Percentiles rank a stretch among this genome's conserved stretches.
Conservation (phyloP, 1,140 invertebrate genomes). For the Agrypnia vestita region DNA sequence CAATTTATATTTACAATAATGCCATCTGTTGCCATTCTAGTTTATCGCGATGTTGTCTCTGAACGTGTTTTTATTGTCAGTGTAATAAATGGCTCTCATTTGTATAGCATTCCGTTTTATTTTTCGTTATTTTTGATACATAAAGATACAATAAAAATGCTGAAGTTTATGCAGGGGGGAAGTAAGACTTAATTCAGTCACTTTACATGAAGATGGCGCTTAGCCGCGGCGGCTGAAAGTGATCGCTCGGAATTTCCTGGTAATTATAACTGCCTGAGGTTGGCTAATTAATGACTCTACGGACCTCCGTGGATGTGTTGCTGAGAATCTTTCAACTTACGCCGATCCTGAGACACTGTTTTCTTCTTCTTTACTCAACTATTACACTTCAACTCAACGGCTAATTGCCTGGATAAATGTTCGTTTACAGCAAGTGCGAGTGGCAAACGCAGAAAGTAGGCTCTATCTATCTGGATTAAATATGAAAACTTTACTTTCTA, state of each 20-base stretch:
- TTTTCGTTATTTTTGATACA: too few relatives aligned
- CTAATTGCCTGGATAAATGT: conserved; percentile 48
- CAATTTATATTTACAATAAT: too few relatives aligned
- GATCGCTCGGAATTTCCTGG: conserved; percentile 35
- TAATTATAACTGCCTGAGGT: conserved; percentile 52
- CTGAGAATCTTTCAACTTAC: conserved; percentile 38
- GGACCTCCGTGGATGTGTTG: conserved; percentile 30
- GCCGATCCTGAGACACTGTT: conserved; percentile 43
- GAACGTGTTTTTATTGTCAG: too few relatives aligned
- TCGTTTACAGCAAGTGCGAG: conserved; percentile 33
- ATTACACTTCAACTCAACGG: too few relatives aligned
- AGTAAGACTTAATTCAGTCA: background rate
- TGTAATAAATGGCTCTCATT: too few relatives aligned
- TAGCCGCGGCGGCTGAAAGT: conserved; percentile 30
- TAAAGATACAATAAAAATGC: background rate
- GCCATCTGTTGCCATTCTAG: too few relatives aligned
- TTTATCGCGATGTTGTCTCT: too few relatives aligned
- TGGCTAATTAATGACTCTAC: conserved; percentile 51
- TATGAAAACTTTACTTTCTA: conserved; percentile 1
- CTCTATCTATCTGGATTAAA: conserved; percentile 34
- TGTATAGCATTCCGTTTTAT: too few relatives aligned
- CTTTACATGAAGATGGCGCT: conserved; percentile 12
- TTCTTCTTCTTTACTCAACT: conserved; percentile 41
- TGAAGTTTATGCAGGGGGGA: background rate
- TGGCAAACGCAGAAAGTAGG: conserved; percentile 20